Evolutionary conservation across 1,140 invertebrate genomes (phyloP), one percentile per base, ranked within the genome.

Genomic region (Melitaea cinxia): DNA sequence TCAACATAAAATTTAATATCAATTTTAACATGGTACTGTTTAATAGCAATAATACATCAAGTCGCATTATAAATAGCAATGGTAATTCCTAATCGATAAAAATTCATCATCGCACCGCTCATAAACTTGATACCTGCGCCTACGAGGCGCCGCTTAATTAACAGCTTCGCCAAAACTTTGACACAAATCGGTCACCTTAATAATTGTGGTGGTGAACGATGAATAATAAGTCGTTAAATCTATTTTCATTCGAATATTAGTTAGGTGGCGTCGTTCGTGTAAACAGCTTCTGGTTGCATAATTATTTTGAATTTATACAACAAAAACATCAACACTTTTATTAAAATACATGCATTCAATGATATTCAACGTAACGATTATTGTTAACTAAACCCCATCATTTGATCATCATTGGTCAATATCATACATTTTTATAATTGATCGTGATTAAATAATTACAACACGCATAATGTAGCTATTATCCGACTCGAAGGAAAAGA

Each of bases 151-250:
- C 65, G 26, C 15, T 42, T 72, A 64, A 68, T 68, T 64, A 52
- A 68, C 60, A 54, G 42, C 56, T 39, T 39, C 42, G 61, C 65
- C 69, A 68, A 68, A 72, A 68, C 52, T 55, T 64, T 72, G 60
- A 68, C 60, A 52, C 55, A 68, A 64, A 56, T 58, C 63, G 50
- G 60, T 54, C 50, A 71, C 55, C 35, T 19, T 39, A 42, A 30
- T 53, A 53, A 45, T 58, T 62, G 58, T 53, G 57, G 63, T 28
- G 42, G 49, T 37, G 30, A 50, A 57, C 14, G 45, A 19, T 59
- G 52, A 26, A 56, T 52, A 30, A 52, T 47, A 24, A 21, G 63
- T 60, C 66, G 66, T 68, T 68, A 68, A 23, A 17, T 56, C 45
- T 19, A 26, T 37, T 68, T 63, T 63, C 47, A 63, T 58, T 52